Evolutionary conservation across 2,888 invertebrate genomes (phyloP), one percentile per base, ranked within the genome.

Genomic region (Augiades crinisus): DNA sequence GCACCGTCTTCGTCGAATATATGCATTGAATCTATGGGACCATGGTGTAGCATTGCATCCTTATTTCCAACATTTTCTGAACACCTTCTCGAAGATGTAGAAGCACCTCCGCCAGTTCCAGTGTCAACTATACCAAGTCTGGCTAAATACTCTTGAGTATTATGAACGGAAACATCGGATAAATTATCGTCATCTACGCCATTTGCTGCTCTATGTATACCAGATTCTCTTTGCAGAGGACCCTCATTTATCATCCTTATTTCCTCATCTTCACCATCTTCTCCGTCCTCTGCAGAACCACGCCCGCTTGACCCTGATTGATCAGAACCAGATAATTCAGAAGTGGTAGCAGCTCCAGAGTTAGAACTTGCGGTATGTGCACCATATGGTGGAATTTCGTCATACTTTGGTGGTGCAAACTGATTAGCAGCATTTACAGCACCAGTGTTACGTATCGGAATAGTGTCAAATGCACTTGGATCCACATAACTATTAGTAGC

Each of bases 171-270:
- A 17, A 96, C 94, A 69, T 98, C 97, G 1, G 97, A 97, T 40
- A 96, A 86, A 68, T 96, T 95, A 65, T 93, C 93, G 67, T 93
- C 93, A 52, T 92, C 92, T 0, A 85, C 84, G 34, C 91, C 91
- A 55, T 91, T 91, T 22, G 87, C 75, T 63, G 91, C 91, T 60
- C 92, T 80, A 59, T 92, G 93, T 53, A 93, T 91, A 37, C 93
- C 92, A 12, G 93, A 91, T 71, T 94, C 94, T 57, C 93, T 90
- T 74, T 96, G 95, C 24, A 96, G 80, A 0, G 95, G 95, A 0
- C 97, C 96, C 78, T 98, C 98, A 74, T 98, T 98, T 59, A 99
- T 99, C 98, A 98, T 98, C 62, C 98, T 91, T 46, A 99, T 98
- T 80, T 99, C 99, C 78, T 98, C 98, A 72, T 99, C 99, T 67